These are phyloP conservation scores for Apantesis nais DNA, from an alignment of 2,888 invertebrate genomes.

Conservation along the genomic window DNA sequence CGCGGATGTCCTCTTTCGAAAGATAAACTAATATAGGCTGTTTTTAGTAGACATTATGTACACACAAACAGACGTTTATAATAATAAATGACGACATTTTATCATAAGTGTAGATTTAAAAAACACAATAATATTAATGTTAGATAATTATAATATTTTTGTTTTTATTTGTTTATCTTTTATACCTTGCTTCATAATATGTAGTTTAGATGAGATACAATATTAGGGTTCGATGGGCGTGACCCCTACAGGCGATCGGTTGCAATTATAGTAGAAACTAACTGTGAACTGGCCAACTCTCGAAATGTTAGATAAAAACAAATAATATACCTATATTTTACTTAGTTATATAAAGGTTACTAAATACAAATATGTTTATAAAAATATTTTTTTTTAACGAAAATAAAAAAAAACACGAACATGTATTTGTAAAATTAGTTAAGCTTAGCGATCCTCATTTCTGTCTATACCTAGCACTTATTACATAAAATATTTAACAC, in stretches of 20 bases:
- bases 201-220: neutral
- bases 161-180: too few relatives aligned
- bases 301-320: neutral
- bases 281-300: neutral
- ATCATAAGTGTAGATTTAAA: neutral
- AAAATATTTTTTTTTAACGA: neutral
- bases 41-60: too few relatives aligned
- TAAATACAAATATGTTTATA: neutral
- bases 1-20: too few relatives aligned
- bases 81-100: too few relatives aligned
- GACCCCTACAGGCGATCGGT: neutral
- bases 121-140: too few relatives aligned
- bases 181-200: too few relatives aligned
- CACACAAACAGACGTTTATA: too few relatives aligned
- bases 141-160: too few relatives aligned
- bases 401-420: neutral
- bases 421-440: neutral
- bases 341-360: too few relatives aligned
- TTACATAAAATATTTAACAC: slow-evolving; percentile 21
- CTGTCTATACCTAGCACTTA: slow-evolving; percentile 18
- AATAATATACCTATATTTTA: neutral
- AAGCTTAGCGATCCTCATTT: neutral
- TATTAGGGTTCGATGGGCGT: neutral
- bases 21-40: too few relatives aligned
- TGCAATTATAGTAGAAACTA: neutral